Evolutionary conservation across 2,113 vertebrate species (phyloP), one percentile per base, ranked within the genome.

Genomic region (Bettongia penicillata): DNA sequence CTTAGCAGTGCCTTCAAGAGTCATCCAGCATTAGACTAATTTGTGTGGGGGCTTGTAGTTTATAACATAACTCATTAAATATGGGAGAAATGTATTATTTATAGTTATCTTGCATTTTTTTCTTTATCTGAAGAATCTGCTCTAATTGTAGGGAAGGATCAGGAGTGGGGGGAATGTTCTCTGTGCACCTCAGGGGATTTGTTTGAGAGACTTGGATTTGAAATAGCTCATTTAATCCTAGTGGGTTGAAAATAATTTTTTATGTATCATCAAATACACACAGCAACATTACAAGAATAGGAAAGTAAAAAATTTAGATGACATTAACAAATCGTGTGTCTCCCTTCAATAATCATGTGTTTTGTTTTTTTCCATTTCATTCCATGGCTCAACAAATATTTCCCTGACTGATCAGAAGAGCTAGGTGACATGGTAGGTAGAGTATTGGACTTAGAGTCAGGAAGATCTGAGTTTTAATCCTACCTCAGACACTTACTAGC

Each of bases 61-160:
- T 94, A 93, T 11, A 93, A 95, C 93, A 93, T 90, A 92, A 3
- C 96, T 97, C 91, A 93, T 97, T 94, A 93, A 94, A 96, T 92
- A 92, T 55, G 93, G 97, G 91, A 90, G 61, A 90, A 96, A 90
- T 50, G 68, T 53, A 31, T 77, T 98, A 98, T 98, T 97, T 98
- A 96, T 97, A 97, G 96, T 28, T 53, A 57, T 48, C 93, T 97
- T 97, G 37, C 96, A 91, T 93, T 95, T 91, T 95, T 97, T 97
- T 97, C 52, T 97, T 96, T 97, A 95, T 98, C 97, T 98, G 95
- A 95, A 97, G 96, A 97, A 95, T 94, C 96, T 95, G 91, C 93
- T 97, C 89, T 97, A 97, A 98, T 97, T 93, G 93, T 95, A 95
- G 95, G 94, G 1, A 89, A 96, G 97, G 94, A 95, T 94, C 93